These are phyloP conservation scores for Acanthaster planci DNA, from an alignment of 35 echinoderm and acorn worm genomes.

Conservation along the genomic window DNA sequence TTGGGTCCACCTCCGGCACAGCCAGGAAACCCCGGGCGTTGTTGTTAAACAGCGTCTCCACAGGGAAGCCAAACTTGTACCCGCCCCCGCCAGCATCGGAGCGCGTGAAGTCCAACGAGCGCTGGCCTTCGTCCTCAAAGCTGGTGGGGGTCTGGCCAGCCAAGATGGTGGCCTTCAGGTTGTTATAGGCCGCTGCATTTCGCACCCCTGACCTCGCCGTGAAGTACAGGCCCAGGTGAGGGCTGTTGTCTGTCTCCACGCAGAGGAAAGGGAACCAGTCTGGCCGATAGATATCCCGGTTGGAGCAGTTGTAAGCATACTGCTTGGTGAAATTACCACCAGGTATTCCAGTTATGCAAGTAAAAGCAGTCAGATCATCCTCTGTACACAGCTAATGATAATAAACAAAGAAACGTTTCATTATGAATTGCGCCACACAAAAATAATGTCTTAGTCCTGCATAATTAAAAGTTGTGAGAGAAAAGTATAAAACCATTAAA, in stretches of 20 bases:
- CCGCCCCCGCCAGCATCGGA: neutral
- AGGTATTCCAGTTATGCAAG: conserved; percentile 58
- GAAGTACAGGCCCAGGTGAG: conserved; percentile 81
- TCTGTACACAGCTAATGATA: conserved; percentile 70
- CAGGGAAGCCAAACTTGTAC: conserved; percentile 68
- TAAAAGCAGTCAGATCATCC: conserved; percentile 61
- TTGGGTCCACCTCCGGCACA: conserved; percentile 44
- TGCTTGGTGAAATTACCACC: conserved; percentile 53
- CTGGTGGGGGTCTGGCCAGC: conserved; percentile 39
- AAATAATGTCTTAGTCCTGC: too few relatives aligned
- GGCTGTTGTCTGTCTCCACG: conserved; percentile 77
- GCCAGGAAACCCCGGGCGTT: conserved; percentile 64
- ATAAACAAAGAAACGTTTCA: conserved; percentile 3
- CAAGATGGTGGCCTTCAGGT: neutral
- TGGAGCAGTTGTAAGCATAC: conserved; percentile 61
- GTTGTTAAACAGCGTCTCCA: conserved; percentile 60
- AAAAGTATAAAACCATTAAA: too few relatives aligned
- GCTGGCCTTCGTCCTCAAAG: conserved; percentile 63
- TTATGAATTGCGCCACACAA: too few relatives aligned
- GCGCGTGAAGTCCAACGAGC: conserved; percentile 55
- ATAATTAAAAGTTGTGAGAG: too few relatives aligned
- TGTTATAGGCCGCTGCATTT: conserved; percentile 57
- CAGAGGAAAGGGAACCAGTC: conserved; percentile 89
- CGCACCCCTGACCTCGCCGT: conserved; percentile 36
- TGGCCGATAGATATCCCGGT: conserved; percentile 49